Evolutionary conservation across 2,797 vertebrate species (phyloP), one percentile per base, ranked within the genome.

Genomic region (Caiman crocodilus): DNA sequence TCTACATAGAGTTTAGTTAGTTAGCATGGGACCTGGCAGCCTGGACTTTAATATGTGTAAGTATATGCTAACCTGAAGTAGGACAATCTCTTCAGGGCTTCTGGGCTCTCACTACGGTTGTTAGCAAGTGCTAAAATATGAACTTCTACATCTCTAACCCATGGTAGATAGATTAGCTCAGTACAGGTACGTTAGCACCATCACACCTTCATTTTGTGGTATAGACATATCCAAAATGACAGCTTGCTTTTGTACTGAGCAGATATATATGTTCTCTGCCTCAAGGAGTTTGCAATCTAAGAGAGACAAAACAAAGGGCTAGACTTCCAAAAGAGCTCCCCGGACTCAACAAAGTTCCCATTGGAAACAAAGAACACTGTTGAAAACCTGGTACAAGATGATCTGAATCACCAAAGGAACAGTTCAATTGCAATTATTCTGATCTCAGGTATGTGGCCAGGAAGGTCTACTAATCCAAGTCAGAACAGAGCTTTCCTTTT

Each of bases 391-490:
- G 3, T 77, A 30, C 30, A 81, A 26, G 88, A 13, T 32, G 30
- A 76, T 20, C 25, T 84, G 56, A 10, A 79, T 82, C 75, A 90
- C 11, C 64, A 63, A 32, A 88, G 56, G 21, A 94, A 88, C 14
- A 82, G 0, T 60, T 21, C 61, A 83, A 81, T 25, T 76, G 16
- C 50, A 84, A 81, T 92, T 92, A 65, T 4, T 50, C 82, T 78
- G 76, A 71, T 56, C 12, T 25, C 82, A 82, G 32, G 60, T 79
- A 78, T 7, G 21, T 56, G 15, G 50, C 74, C 80, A 42, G 23
- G 58, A 90, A 65, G 11, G 59, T 64, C 80, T 76, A 82, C 60
- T 85, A 89, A 82, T 84, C 69, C 64, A 56, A 95, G 58, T 84
- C 9, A 83, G 26, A 94, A 78, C 15, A 84, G 61, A 76, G 55